Percentiles rank a stretch among this genome's conserved stretches.
These are phyloP conservation scores for Macrosoma leucophasiata DNA, from an alignment of 2,888 invertebrate genomes.

Conservation along the genomic window DNA sequence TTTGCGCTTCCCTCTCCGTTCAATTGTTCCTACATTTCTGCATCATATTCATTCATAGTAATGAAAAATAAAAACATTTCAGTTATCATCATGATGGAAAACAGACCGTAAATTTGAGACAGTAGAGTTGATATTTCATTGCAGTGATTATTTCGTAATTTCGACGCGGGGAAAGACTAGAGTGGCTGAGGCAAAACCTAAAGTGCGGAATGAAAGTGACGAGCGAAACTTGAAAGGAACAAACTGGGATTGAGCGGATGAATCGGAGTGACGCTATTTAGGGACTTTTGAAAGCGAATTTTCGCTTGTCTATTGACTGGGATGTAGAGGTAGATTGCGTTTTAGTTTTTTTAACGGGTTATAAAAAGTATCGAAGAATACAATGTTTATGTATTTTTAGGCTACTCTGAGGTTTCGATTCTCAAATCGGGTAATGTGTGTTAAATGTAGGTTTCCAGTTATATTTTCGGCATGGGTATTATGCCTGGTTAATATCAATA, in stretches of 20 bases:
- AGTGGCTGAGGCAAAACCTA: constrained; percentile 68
- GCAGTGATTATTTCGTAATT: constrained; percentile 40
- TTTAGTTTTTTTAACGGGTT: no score
- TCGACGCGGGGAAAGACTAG: constrained; percentile 62
- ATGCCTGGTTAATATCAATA: no score
- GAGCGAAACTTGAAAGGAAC: constrained; percentile 38
- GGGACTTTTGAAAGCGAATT: no score
- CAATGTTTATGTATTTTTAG: no score
- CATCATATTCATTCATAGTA: constrained; percentile 68
- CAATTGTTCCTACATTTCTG: constrained; percentile 72
- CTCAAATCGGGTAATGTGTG: no score
- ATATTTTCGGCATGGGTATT: no score
- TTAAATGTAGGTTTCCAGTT: no score
- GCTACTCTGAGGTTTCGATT: no score
- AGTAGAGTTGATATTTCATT: constrained; percentile 28
- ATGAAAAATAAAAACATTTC: constrained; percentile 71
- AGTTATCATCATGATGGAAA: constrained; percentile 27
- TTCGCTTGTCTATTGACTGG: no score
- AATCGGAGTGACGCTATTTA: no score
- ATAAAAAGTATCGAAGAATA: no score
- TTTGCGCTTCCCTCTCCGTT: constrained; percentile 51
- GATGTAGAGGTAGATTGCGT: no score
- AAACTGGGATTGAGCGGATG: constrained; percentile 31
- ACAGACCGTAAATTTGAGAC: constrained; percentile 20
- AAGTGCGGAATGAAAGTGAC: constrained; percentile 72